Evolutionary conservation across 1,140 invertebrate species (phyloP).

Genomic region (Macrostomum lignano): DNA sequence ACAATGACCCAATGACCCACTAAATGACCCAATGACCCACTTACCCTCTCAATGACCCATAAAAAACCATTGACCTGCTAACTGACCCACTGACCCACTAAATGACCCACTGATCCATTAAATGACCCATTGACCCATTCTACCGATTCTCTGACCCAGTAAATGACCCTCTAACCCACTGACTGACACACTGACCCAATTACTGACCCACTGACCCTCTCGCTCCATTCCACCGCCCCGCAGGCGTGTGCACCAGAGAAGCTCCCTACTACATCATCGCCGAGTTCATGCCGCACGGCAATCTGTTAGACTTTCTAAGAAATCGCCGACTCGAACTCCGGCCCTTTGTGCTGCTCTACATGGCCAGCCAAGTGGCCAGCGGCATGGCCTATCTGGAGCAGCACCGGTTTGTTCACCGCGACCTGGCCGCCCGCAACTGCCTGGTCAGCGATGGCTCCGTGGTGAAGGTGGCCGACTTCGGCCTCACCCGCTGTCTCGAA

Average conservation of each 20-base stretch:
- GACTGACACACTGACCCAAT: too few species aligned
- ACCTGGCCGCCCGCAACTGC: conserved; percentile 88
- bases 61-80: too few species aligned
- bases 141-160: too few species aligned
- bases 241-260: conserved; percentile 72
- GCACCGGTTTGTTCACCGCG: conserved; percentile 79
- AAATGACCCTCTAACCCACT: too few species aligned
- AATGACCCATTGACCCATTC: too few species aligned
- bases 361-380: conserved; percentile 89
- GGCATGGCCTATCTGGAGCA: conserved; percentile 94
- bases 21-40: too few species aligned
- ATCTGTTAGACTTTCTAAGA: conserved; percentile 73
- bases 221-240: too few species aligned
- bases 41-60: too few species aligned
- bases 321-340: conserved; percentile 51
- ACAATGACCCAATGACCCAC: too few species aligned
- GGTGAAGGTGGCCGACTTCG: conserved; percentile 77
- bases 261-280: conserved; percentile 97
- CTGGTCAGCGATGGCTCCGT: conserved; percentile 77
- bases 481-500: conserved; percentile 81
- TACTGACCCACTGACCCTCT: too few species aligned
- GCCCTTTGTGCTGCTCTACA: conserved; percentile 80
- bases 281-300: conserved; percentile 94
- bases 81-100: too few species aligned
- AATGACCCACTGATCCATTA: too few species aligned